phyloP scores from a whole-genome alignment of 1,140 invertebrate genomes.

The Myzus persicae region DNA sequence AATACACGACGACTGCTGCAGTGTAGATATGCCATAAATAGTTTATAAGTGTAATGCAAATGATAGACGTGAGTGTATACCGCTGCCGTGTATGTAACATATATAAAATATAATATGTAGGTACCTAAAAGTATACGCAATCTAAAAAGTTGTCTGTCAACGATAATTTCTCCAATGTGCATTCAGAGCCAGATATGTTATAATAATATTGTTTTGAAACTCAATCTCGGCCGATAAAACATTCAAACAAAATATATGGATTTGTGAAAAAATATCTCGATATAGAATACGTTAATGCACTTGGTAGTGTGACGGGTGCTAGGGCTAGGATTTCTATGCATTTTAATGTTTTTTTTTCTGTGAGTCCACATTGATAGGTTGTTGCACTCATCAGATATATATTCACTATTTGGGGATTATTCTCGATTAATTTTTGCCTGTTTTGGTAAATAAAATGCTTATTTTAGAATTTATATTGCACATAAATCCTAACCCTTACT shows the following conservation, averaged over 20 bases:
- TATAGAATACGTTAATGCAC: background rate
- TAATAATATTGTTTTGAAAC: slow-evolving; percentile 11
- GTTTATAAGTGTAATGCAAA: background rate
- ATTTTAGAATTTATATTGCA: too few species aligned
- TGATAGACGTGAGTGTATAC: background rate
- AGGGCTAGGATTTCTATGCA: too few species aligned
- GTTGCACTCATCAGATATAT: too few species aligned
- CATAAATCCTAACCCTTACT: too few species aligned
- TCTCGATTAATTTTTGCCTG: too few species aligned
- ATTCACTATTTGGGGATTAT: too few species aligned
- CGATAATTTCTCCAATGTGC: background rate
- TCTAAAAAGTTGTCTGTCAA: background rate
- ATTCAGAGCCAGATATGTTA: background rate
- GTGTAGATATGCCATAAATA: background rate
- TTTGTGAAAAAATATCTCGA: background rate
- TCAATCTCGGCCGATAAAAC: background rate
- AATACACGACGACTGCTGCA: background rate
- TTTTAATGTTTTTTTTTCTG: too few species aligned
- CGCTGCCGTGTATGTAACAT: background rate
- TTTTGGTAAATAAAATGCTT: too few species aligned
- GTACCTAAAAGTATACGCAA: background rate
- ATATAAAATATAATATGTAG: background rate
- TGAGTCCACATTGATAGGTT: too few species aligned
- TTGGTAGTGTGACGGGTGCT: too few species aligned
- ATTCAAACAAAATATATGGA: background rate